phyloP scores from a whole-genome alignment of 2,888 invertebrate genomes.

The Galerucella pusilla region DNA sequence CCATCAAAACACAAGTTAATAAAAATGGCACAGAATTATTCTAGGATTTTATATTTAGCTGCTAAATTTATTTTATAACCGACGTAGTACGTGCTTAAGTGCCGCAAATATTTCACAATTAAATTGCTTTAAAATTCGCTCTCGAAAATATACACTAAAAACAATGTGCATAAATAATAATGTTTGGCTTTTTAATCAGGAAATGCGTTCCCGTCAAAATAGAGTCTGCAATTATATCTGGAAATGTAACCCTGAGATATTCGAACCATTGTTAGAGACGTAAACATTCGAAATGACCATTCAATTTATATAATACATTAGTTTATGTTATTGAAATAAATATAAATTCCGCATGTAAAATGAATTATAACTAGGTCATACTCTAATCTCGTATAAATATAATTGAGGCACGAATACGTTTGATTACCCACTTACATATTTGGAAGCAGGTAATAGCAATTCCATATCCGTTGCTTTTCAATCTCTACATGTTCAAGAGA shows the following conservation, averaged over 20 bases:
- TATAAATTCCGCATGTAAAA: too few relatives aligned
- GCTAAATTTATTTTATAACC: slow-evolving; percentile 41
- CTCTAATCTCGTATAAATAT: too few relatives aligned
- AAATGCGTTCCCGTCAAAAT: slow-evolving; percentile 33
- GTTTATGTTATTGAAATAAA: slow-evolving; percentile 5
- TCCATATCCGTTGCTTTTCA: too few relatives aligned
- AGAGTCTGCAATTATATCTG: slow-evolving; percentile 22
- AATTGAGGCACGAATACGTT: too few relatives aligned
- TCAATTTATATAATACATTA: slow-evolving; percentile 19
- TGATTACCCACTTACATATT: too few relatives aligned
- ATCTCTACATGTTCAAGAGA: too few relatives aligned
- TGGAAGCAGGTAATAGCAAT: too few relatives aligned
- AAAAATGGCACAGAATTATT: slow-evolving; percentile 40
- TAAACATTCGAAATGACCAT: slow-evolving; percentile 26
- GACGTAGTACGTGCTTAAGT: slow-evolving; percentile 38
- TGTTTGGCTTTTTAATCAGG: slow-evolving; percentile 36
- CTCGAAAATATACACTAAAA: slow-evolving; percentile 33
- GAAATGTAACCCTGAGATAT: slow-evolving; percentile 24
- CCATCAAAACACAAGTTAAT: slow-evolving; percentile 21
- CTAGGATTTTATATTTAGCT: slow-evolving; percentile 40
- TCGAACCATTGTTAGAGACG: slow-evolving; percentile 20
- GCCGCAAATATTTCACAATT: slow-evolving; percentile 37
- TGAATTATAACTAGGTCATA: too few relatives aligned
- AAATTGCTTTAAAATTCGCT: slow-evolving; percentile 37
- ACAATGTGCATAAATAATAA: slow-evolving; percentile 36